Conservation (phyloP, 2,113 vertebrate genomes). For the Menura novaehollandiae region DNA sequence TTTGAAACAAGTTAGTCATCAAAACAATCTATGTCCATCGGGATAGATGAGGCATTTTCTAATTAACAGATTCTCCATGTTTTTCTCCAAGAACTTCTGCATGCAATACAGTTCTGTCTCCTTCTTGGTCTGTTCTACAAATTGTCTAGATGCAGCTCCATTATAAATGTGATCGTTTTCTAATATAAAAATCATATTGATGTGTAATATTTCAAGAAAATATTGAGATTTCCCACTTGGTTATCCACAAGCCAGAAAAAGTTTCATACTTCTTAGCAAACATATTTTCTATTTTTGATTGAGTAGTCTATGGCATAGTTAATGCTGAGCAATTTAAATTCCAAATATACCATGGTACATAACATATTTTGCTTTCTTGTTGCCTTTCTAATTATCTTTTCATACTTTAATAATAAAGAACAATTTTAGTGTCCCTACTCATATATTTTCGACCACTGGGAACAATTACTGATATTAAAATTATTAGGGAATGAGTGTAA, state of each 20-base stretch:
- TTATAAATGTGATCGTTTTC: neutral
- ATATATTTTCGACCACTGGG: neutral
- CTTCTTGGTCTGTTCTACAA: neutral
- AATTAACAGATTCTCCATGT: neutral
- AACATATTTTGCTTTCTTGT: neutral
- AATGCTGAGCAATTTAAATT: neutral
- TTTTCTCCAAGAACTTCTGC: neutral
- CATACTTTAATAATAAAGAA: neutral
- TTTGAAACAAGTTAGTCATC: neutral
- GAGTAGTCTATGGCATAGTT: neutral
- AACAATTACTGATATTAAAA: neutral
- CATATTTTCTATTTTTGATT: neutral
- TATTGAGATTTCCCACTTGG: neutral
- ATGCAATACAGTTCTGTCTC: neutral
- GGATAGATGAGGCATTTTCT: neutral
- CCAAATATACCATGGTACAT: neutral
- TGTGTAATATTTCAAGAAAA: neutral
- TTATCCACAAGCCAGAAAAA: neutral
- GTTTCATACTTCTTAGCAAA: neutral
- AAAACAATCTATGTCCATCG: neutral
- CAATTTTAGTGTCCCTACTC: neutral
- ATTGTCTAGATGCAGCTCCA: neutral
- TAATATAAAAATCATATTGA: neutral
- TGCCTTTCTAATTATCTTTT: neutral
- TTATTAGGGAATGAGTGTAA: neutral